Evolutionary conservation across 2,113 vertebrate genomes (phyloP).

Genomic region (Ptychochromis oligacanthus): DNA sequence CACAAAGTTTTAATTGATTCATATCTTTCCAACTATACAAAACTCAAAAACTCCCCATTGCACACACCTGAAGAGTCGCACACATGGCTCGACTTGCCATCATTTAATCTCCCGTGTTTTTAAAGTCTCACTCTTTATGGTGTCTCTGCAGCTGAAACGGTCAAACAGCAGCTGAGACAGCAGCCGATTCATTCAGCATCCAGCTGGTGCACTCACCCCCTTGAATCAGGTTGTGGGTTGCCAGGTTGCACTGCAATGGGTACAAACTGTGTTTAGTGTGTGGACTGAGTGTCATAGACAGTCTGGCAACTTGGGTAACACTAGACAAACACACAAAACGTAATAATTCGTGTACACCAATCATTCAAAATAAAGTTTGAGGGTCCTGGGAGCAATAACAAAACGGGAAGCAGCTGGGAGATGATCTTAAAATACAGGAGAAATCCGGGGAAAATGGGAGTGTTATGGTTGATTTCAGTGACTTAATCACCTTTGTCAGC

Average conservation of each 20-base stretch:
- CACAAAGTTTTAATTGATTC: background rate
- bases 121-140: too few species aligned
- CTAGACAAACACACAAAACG: background rate
- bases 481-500: too few species aligned
- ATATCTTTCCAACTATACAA: background rate
- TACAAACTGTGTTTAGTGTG: background rate
- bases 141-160: too few species aligned
- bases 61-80: too few species aligned
- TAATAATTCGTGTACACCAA: background rate
- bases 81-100: accelerated
- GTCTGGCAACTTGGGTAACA: background rate
- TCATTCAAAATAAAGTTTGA: background rate
- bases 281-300: accelerated
- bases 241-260: background rate
- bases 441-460: accelerated
- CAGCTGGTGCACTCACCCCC: background rate
- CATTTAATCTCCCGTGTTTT: background rate
- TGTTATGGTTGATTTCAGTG: background rate
- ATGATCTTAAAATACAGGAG: background rate
- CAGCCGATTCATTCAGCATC: background rate
- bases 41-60: background rate
- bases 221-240: background rate
- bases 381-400: background rate
- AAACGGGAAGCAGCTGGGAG: background rate
- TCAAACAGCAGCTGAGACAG: background rate